Conservation (phyloP, 2,888 invertebrate species). For the Spisula subtruncata region DNA sequence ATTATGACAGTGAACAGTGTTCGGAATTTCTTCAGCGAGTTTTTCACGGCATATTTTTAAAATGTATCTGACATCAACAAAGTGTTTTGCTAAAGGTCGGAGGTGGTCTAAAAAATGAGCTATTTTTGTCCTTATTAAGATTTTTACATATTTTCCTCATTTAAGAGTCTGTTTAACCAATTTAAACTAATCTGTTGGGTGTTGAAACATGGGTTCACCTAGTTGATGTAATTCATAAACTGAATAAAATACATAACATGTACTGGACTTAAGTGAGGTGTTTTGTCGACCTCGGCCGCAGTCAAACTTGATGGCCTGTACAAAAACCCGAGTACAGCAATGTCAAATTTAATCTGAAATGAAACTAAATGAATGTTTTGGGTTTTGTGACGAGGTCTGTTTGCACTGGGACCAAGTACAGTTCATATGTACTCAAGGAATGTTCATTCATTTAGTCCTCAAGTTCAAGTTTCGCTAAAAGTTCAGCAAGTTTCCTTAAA, state of each 20-base stretch:
- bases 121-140: background rate
- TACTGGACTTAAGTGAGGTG: background rate
- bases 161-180: background rate
- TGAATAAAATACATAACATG: background rate
- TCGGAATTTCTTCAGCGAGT: slow-evolving; percentile 18
- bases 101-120: slow-evolving; percentile 6
- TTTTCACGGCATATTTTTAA: slow-evolving; percentile 32
- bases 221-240: slow-evolving; percentile 8
- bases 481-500: too few species aligned
- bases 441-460: too few species aligned
- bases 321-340: background rate
- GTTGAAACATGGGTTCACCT: background rate
- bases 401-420: slow-evolving; percentile 4
- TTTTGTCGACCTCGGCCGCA: background rate
- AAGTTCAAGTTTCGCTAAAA: too few species aligned
- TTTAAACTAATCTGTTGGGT: background rate
- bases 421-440: background rate
- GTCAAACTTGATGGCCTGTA: background rate
- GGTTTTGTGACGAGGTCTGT: background rate
- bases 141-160: slow-evolving; percentile 18
- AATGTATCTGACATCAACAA: slow-evolving; percentile 36
- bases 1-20: slow-evolving; percentile 26
- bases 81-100: background rate
- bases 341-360: background rate
- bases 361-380: background rate